Evolutionary conservation across 2,888 invertebrate genomes (phyloP).

Genomic region (Urechis unicinctus): DNA sequence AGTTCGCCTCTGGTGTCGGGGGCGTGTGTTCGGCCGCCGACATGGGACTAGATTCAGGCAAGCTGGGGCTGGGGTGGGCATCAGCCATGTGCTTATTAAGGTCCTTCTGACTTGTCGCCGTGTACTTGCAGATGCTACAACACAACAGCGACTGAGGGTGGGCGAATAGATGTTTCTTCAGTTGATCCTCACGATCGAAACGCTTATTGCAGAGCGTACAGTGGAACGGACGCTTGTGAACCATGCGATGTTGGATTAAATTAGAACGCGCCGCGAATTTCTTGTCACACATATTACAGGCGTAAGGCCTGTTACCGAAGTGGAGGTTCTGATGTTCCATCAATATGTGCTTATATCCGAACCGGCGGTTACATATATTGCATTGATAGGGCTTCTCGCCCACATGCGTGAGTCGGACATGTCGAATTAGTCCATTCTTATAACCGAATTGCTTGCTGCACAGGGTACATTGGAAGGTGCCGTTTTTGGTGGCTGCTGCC

Average conservation of each 20-base stretch:
- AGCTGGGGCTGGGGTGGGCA: constrained; percentile 20
- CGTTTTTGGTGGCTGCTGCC: constrained; percentile 18
- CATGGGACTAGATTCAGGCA: not conserved
- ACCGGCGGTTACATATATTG: constrained; percentile 26
- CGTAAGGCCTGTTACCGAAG: constrained; percentile 38
- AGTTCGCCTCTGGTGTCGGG: not conserved
- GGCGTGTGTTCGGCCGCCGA: constrained; percentile 12
- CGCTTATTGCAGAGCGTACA: constrained; percentile 33
- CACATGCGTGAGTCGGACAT: constrained; percentile 23
- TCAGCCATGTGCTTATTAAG: constrained; percentile 32
- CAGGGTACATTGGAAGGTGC: constrained; percentile 26
- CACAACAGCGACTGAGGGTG: constrained; percentile 30
- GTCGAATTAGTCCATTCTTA: constrained; percentile 35
- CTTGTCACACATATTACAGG: constrained; percentile 37
- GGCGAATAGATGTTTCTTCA: constrained; percentile 35
- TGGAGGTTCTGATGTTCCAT: constrained; percentile 41
- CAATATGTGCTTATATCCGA: constrained; percentile 40
- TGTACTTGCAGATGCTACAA: constrained; percentile 31
- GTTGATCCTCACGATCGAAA: constrained; percentile 34
- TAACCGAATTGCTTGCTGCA: constrained; percentile 34
- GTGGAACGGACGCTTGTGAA: constrained; percentile 33
- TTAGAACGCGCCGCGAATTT: constrained; percentile 37
- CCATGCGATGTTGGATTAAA: constrained; percentile 34
- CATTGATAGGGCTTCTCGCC: constrained; percentile 26
- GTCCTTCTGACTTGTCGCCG: constrained; percentile 27